Evolutionary conservation across 2,113 vertebrate genomes (phyloP).

Genomic region (Rallus limicola): DNA sequence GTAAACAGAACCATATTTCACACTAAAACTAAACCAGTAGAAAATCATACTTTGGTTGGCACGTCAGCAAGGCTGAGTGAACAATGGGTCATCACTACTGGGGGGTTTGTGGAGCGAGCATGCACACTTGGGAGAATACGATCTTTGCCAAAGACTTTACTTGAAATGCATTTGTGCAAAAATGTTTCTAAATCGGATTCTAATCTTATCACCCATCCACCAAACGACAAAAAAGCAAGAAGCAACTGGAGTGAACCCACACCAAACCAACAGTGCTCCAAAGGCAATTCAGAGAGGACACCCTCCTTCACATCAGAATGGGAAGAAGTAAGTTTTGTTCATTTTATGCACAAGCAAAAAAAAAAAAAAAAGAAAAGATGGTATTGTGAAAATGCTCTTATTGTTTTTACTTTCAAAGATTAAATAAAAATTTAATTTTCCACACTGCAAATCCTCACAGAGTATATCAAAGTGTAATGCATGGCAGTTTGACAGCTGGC

Average conservation of each 20-base stretch:
- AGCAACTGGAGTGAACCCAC: constrained; percentile 83
- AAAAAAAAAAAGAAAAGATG: background rate
- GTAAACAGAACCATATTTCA: constrained; percentile 95
- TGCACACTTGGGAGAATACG: constrained; percentile 95
- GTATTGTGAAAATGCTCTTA: background rate
- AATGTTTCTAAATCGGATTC: constrained; percentile 94
- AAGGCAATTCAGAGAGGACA: constrained; percentile 86
- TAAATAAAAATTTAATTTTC: background rate
- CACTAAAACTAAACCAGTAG: constrained; percentile 84
- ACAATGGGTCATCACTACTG: constrained; percentile 68
- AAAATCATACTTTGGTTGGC: constrained; percentile 73
- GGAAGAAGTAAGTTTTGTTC: constrained; percentile 89
- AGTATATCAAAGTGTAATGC: background rate
- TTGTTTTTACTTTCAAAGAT: background rate
- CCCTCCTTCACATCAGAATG: constrained; percentile 97
- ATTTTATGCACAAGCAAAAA: background rate
- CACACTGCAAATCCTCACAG: background rate
- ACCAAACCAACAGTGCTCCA: constrained; percentile 78
- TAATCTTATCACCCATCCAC: constrained; percentile 87
- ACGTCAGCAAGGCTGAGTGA: constrained; percentile 74
- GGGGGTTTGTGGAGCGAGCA: constrained; percentile 88
- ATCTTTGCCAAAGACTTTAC: constrained; percentile 87
- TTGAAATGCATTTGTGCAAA: constrained; percentile 92
- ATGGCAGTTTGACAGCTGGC: constrained; percentile 13
- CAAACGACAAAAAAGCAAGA: constrained; percentile 85